These are phyloP conservation scores for Hermaeophaga mercurialis DNA, from an alignment of 2,888 invertebrate species.

Conservation along the genomic window DNA sequence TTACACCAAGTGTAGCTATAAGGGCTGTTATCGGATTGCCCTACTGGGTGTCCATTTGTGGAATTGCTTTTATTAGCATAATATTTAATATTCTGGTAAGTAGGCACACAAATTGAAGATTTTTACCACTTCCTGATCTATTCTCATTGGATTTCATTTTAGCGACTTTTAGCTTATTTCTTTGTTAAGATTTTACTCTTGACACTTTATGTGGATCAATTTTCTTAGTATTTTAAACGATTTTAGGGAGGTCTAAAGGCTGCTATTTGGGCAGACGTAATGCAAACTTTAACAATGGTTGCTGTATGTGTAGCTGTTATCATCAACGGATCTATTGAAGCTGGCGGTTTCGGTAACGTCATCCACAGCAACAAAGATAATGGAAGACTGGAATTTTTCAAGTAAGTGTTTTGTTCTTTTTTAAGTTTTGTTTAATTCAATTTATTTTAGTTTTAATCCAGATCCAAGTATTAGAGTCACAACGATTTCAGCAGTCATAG, in stretches of 20 bases:
- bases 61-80: conserved; percentile 76
- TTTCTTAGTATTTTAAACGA: conserved; percentile 20
- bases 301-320: conserved; percentile 80
- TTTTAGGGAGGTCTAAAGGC: conserved; percentile 77
- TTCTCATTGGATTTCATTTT: too few relatives aligned
- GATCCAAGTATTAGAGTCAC: conserved; percentile 78
- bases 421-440: background rate
- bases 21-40: conserved; percentile 84
- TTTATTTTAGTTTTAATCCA: conserved; percentile 66
- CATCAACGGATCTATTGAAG: conserved; percentile 74
- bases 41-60: conserved; percentile 82
- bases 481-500: conserved; percentile 77
- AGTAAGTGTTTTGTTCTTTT: conserved; percentile 63
- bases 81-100: conserved; percentile 80
- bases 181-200: too few relatives aligned
- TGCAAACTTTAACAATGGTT: conserved; percentile 89
- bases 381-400: conserved; percentile 76
- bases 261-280: conserved; percentile 84
- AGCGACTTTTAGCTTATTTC: too few relatives aligned
- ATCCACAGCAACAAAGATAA: conserved; percentile 70
- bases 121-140: too few relatives aligned
- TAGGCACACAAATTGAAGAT: too few relatives aligned
- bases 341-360: conserved; percentile 74
- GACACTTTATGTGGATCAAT: too few relatives aligned
- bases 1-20: conserved; percentile 85